A percentile compares a stretch with the other conserved stretches of the same genome.
phyloP scores from a whole-genome alignment of 2,113 vertebrate species.

The Gallinago paraguaiae region DNA sequence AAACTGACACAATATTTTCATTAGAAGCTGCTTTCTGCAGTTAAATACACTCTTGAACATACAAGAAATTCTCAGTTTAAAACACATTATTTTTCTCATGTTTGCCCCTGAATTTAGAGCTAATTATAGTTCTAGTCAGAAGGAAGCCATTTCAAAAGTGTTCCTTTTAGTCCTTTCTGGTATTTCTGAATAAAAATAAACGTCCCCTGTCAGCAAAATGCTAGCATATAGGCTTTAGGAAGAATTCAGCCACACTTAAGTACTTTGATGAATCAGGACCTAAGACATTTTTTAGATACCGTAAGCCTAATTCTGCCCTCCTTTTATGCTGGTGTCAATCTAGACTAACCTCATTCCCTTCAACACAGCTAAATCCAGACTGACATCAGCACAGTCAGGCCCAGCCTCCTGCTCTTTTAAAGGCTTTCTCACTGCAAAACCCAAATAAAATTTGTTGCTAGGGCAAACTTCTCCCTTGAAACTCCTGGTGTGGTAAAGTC shows the following conservation, averaged over 20 bases:
- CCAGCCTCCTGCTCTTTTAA: neutral
- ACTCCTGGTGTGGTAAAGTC: neutral
- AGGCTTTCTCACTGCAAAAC: neutral
- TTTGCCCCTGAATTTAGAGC: neutral
- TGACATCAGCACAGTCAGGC: neutral
- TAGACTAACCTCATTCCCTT: constrained; percentile 37
- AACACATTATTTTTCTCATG: neutral
- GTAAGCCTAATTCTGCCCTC: constrained; percentile 43
- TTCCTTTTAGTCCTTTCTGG: neutral
- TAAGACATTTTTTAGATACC: constrained; percentile 27
- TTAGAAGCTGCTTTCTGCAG: neutral
- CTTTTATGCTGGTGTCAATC: constrained; percentile 11
- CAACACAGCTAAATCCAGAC: constrained; percentile 5
- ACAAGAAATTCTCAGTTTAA: neutral
- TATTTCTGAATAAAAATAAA: constrained; percentile 52
- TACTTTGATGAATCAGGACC: constrained; percentile 45
- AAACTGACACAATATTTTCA: neutral
- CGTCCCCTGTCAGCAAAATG: constrained; percentile 18
- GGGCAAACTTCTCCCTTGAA: neutral
- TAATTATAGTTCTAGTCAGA: neutral
- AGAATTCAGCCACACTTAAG: constrained; percentile 6
- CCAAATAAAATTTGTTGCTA: neutral
- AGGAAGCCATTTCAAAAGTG: neutral
- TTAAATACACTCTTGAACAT: neutral
- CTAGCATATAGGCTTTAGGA: constrained; percentile 21